These are phyloP conservation scores for Mareca strepera DNA, from an alignment of 2,797 vertebrate genomes.

Conservation along the genomic window DNA sequence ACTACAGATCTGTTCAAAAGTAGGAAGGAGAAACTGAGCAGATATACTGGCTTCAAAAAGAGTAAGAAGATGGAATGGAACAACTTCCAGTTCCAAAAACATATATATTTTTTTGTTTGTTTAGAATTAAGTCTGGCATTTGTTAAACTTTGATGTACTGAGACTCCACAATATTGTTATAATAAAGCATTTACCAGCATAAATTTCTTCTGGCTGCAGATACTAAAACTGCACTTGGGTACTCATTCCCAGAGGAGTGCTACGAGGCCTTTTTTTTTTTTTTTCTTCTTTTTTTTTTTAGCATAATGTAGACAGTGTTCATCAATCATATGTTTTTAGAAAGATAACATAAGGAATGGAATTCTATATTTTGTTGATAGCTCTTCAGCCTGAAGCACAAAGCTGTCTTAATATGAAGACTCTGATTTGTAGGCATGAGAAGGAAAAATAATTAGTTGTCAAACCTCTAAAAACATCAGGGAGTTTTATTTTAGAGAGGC, in stretches of 20 bases:
- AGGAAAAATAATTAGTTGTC: neutral
- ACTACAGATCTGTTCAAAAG: neutral
- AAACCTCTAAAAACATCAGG: neutral
- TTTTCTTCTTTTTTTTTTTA: neutral
- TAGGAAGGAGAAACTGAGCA: neutral
- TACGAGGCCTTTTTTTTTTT: neutral
- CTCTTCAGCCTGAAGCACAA: neutral
- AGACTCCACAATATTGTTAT: neutral
- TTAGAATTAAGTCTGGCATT: neutral
- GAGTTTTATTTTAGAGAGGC: neutral
- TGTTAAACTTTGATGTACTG: neutral
- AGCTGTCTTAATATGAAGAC: neutral
- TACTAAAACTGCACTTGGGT: neutral
- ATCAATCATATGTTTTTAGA: neutral
- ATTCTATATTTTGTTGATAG: neutral
- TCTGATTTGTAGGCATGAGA: neutral
- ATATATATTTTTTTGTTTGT: neutral
- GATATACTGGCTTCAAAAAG: neutral
- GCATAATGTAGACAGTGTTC: neutral
- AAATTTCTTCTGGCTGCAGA: neutral
- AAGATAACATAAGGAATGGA: neutral
- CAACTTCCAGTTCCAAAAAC: neutral
- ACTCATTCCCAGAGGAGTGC: neutral
- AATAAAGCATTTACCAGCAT: neutral
- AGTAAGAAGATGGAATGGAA: neutral